Percentiles rank a stretch among this genome's conserved stretches.
These are phyloP conservation scores for Ceratina calcarata DNA, from an alignment of 1,140 invertebrate genomes.

Conservation along the genomic window DNA sequence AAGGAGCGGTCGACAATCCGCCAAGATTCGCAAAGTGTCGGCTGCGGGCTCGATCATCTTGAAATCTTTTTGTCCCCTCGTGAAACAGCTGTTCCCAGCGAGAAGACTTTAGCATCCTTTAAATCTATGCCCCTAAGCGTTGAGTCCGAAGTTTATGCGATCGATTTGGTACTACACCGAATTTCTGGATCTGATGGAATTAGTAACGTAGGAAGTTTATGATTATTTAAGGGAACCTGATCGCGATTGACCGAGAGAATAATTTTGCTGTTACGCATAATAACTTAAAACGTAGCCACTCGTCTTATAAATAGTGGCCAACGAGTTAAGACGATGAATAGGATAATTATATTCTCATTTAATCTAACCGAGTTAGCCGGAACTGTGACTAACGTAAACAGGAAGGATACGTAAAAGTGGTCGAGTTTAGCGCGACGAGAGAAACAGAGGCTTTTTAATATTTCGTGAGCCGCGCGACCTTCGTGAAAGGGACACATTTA, in stretches of 20 bases:
- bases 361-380: background rate
- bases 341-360: background rate
- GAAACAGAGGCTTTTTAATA: slow-evolving; percentile 7
- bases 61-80: slow-evolving; percentile 24
- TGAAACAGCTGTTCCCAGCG: slow-evolving; percentile 29
- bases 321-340: background rate
- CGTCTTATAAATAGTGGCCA: too few relatives aligned
- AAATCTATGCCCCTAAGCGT: background rate
- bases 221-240: too few relatives aligned
- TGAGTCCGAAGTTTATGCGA: background rate
- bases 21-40: slow-evolving; percentile 48
- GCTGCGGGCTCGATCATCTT: slow-evolving; percentile 40
- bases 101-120: slow-evolving; percentile 10
- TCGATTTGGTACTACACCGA: background rate
- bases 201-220: too few relatives aligned
- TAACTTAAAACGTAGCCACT: too few relatives aligned
- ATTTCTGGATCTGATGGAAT: too few relatives aligned
- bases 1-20: slow-evolving; percentile 35
- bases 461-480: background rate
- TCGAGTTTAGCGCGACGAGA: too few relatives aligned
- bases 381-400: background rate
- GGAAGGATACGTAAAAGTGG: background rate
- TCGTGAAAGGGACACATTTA: background rate
- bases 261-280: too few relatives aligned
- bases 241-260: too few relatives aligned